A percentile compares a stretch with the other conserved stretches of the same genome.
Conservation (phyloP, 2,888 invertebrate species). For the Alloplasta piceator region DNA sequence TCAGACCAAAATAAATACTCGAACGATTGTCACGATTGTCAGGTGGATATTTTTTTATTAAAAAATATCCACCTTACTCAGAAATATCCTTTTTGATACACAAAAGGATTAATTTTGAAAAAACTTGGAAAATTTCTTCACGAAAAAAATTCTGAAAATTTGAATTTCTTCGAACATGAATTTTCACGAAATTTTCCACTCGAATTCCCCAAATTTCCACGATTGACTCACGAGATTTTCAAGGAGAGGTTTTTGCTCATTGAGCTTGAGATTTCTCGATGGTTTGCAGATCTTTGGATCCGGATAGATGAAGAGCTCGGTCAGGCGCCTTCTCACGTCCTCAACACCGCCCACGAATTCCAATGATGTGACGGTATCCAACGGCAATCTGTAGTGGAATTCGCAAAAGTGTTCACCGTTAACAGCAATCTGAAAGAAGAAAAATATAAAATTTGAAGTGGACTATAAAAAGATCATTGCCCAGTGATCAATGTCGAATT, state of each 20-base stretch:
- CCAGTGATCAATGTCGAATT: background rate
- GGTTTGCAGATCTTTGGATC: slow-evolving; percentile 77
- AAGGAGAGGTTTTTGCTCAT: slow-evolving; percentile 70
- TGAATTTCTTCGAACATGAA: background rate
- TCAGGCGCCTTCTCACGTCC: slow-evolving; percentile 82
- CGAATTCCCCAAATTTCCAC: slow-evolving; percentile 1
- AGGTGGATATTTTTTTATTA: no score
- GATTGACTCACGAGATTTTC: slow-evolving; percentile 74
- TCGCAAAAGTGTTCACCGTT: slow-evolving; percentile 90
- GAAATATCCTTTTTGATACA: no score
- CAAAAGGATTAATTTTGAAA: no score
- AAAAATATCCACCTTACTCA: no score
- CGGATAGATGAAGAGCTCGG: slow-evolving; percentile 77
- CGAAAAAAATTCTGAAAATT: no score
- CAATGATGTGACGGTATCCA: slow-evolving; percentile 85
- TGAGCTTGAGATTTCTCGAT: slow-evolving; percentile 68
- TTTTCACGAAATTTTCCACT: slow-evolving; percentile 34
- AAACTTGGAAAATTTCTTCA: no score
- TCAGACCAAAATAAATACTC: no score
- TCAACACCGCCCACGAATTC: slow-evolving; percentile 88
- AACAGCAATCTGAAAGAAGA: slow-evolving; percentile 86
- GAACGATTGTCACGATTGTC: no score
- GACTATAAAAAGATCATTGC: no score
- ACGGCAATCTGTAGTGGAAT: slow-evolving; percentile 88
- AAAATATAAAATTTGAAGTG: slow-evolving; percentile 1